phyloP scores from a whole-genome alignment of 2,113 vertebrate genomes.

The Pelobates fuscus region DNA sequence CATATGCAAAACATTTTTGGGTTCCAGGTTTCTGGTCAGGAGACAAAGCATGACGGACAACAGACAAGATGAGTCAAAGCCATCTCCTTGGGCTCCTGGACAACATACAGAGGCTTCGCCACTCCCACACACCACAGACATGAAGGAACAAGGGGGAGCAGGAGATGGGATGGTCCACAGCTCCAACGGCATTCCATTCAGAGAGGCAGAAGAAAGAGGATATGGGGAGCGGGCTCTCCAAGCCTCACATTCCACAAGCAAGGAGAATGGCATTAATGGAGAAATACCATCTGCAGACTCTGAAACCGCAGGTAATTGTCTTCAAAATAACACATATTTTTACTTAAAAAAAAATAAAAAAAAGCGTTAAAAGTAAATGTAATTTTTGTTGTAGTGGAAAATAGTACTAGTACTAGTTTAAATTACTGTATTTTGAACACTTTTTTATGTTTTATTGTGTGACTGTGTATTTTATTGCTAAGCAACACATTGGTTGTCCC shows the following conservation, averaged over 20 bases:
- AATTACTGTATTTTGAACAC: background rate
- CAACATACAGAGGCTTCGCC: constrained; percentile 71
- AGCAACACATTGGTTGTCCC: no score
- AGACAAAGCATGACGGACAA: constrained; percentile 85
- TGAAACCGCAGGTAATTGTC: constrained; percentile 87
- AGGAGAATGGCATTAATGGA: constrained; percentile 95
- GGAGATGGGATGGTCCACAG: constrained; percentile 75
- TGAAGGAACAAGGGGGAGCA: constrained; percentile 75
- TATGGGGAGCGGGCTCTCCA: constrained; percentile 69
- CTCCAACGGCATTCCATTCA: constrained; percentile 86
- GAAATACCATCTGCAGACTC: constrained; percentile 80
- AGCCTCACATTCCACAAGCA: constrained; percentile 71
- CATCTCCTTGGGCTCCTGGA: constrained; percentile 87
- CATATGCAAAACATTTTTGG: no score
- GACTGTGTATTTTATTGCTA: no score
- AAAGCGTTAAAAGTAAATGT: background rate
- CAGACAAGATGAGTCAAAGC: constrained; percentile 86
- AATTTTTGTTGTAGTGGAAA: background rate
- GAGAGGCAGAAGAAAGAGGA: constrained; percentile 77
- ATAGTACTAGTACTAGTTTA: background rate
- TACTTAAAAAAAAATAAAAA: background rate
- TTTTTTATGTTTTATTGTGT: background rate
- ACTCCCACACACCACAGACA: constrained; percentile 71
- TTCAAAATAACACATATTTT: background rate
- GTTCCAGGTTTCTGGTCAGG: constrained; percentile 35